Percentiles rank a stretch among this genome's conserved stretches.
Evolutionary conservation across 1,140 invertebrate species (phyloP).

Genomic region (Ostrea edulis): DNA sequence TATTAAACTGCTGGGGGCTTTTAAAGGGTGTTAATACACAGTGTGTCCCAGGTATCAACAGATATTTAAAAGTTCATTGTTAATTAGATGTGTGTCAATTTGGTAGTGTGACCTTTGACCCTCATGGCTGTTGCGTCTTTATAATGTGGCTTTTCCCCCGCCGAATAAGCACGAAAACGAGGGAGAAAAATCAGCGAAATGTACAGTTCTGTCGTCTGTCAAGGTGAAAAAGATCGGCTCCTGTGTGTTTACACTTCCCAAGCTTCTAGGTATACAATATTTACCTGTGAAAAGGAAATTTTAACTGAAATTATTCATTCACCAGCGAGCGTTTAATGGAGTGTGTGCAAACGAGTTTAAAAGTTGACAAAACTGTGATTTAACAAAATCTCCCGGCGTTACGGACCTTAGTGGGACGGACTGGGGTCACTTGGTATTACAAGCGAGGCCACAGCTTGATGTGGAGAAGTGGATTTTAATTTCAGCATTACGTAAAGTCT

Average conservation of each 20-base stretch:
- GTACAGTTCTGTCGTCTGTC: background rate
- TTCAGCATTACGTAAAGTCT: conserved; percentile 32
- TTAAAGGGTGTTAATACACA: background rate
- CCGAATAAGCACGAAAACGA: background rate
- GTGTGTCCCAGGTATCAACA: background rate
- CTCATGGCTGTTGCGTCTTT: background rate
- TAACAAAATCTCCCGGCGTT: background rate
- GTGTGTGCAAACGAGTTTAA: background rate
- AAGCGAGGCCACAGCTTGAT: no score
- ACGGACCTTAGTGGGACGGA: background rate
- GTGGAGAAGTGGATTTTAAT: background rate
- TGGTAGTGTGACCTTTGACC: background rate
- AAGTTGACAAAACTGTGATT: conserved; percentile 6
- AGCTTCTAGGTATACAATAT: background rate
- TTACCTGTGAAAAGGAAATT: conserved; percentile 26
- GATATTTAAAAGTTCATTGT: conserved; percentile 20
- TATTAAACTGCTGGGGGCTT: background rate
- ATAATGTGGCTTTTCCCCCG: background rate
- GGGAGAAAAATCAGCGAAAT: background rate
- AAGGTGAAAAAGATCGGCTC: background rate
- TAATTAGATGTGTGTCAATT: conserved; percentile 10
- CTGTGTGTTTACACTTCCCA: background rate
- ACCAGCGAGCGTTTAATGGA: background rate
- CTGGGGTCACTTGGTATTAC: background rate
- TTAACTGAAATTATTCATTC: conserved; percentile 2